Evolutionary conservation across 2,113 vertebrate species (phyloP).

Genomic region (Ondatra zibethicus): DNA sequence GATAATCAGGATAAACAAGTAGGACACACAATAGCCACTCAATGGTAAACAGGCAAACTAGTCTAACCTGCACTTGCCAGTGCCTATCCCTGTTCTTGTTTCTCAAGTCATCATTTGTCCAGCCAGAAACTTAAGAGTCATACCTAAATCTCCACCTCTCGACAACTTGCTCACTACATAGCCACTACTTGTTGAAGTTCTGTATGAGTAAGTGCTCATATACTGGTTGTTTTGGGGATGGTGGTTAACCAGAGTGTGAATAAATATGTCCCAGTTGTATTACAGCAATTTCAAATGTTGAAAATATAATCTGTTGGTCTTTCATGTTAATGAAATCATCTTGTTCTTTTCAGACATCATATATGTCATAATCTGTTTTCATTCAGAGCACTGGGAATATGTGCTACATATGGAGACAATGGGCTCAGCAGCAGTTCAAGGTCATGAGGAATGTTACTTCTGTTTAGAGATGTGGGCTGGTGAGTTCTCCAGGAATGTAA

Average conservation of each 20-base stretch:
- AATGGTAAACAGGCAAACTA: not conserved
- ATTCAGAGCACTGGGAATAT: constrained; percentile 64
- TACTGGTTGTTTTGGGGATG: not conserved
- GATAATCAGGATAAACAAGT: constrained; percentile 14
- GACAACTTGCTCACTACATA: not conserved
- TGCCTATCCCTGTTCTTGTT: not conserved
- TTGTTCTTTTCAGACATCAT: constrained; percentile 56
- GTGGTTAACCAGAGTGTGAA: constrained; percentile 49
- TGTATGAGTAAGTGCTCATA: not conserved
- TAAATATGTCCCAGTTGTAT: constrained; percentile 29
- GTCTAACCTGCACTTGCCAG: not conserved
- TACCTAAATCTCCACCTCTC: constrained; percentile 8
- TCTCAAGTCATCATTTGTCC: not conserved
- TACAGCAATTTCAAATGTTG: constrained; percentile 43
- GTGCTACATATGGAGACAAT: constrained; percentile 66
- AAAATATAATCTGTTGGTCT: constrained; percentile 42
- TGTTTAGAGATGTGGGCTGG: constrained; percentile 65
- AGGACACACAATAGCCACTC: not conserved
- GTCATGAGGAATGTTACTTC: constrained; percentile 67
- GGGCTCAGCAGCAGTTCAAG: constrained; percentile 46
- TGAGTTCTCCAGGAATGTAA: constrained; percentile 76
- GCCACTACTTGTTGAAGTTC: not conserved
- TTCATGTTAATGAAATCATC: constrained; percentile 66
- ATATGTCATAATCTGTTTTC: constrained; percentile 73
- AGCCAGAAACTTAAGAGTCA: constrained; percentile 29